Evolutionary conservation across 2,113 vertebrate species (phyloP).

Genomic region (Butastur rufipennis): DNA sequence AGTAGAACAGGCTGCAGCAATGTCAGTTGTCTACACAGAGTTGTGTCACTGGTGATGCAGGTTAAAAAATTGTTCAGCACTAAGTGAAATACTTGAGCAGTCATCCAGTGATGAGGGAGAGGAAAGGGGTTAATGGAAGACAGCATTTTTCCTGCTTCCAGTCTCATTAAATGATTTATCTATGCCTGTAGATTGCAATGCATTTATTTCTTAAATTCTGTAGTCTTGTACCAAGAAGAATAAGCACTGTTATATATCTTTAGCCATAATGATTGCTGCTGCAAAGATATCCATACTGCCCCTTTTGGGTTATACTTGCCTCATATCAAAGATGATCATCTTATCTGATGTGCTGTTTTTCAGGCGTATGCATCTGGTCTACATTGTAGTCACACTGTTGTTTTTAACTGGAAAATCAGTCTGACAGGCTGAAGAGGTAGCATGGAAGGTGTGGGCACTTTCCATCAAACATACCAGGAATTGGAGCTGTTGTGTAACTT

Average conservation of each 20-base stretch:
- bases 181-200: not conserved
- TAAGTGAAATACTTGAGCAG: not conserved
- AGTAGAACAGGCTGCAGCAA: not conserved
- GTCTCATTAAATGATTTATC: not conserved
- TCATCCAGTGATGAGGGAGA: not conserved
- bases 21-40: accelerated
- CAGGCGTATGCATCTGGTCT: not conserved
- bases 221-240: not conserved
- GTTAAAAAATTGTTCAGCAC: not conserved
- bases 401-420: not conserved
- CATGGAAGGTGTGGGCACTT: not conserved
- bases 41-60: not conserved
- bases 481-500: not conserved
- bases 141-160: not conserved
- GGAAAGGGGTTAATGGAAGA: not conserved
- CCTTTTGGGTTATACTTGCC: accelerated
- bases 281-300: accelerated
- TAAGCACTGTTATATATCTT: not conserved
- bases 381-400: accelerated
- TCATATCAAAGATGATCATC: accelerated
- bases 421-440: not conserved
- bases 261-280: not conserved
- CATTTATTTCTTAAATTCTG: not conserved
- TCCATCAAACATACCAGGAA: accelerated
- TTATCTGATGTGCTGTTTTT: not conserved